Evolutionary conservation across 1,140 invertebrate species (phyloP), one percentile per base, ranked within the genome.

Genomic region (Trichomalopsis sarcophagae): DNA sequence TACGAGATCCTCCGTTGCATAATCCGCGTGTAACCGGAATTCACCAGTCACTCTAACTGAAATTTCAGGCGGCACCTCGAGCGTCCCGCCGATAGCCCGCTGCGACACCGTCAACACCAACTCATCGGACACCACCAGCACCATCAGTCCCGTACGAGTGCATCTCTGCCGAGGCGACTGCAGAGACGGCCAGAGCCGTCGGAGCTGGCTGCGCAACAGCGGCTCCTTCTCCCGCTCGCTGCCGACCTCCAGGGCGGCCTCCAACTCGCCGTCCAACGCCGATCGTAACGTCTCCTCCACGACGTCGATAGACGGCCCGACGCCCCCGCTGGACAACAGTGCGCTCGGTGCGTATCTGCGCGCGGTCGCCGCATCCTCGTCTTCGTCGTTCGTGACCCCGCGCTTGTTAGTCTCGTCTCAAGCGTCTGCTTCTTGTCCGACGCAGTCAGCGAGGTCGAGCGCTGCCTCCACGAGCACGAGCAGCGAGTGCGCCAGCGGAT

Each of bases 311-410:
- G 30, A 55, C 1, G 33, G 13, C 13, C 74, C 21, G 23, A 5
- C 47, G 3, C 36, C 9, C n/a, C n/a, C 68, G 11, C 2, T 17
- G 30, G 30, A 11, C 21, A 50, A n/a, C 55, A 62, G 36, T 40
- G 68, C 27, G 2, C 84, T 81, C 36, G 84, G 84, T 85, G 84
- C 79, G 84, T 85, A 85, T 85, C n/a, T 4, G 13, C 47, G 75
- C 62, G 21, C 4, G 21, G 76, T 21, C 78, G 73, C 44, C 50
- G 76, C 44, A 13, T 9, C 27, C 30, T 23, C 81, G 23, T 36
- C 81, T 71, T 7, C n/a, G 10, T 10, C 66, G 1, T 27, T 27
- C 40, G 40, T 44, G 7, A 10, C 10, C 40, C 40, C 40, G 7
- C 40, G 40, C 10, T 0, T 44, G 1, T 44, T 44, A 69, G 14